Percentiles rank a stretch among this genome's conserved stretches.
Evolutionary conservation across 2,888 invertebrate species (phyloP).

Genomic region (Chrysodeixis includens): DNA sequence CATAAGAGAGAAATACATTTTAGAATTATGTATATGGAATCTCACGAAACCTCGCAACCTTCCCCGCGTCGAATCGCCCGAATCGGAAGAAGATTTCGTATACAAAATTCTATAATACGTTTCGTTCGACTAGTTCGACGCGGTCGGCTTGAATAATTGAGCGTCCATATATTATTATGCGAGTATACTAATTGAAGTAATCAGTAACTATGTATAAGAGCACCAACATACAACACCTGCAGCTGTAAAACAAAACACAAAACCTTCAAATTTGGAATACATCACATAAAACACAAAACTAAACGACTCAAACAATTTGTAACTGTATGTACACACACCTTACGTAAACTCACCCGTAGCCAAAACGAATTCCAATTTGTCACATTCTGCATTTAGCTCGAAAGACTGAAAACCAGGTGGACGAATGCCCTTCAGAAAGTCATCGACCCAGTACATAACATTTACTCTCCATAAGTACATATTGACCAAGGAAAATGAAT

Average conservation of each 20-base stretch:
- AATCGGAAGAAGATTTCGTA: too few relatives aligned
- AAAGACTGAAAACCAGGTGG: background rate
- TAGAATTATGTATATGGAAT: too few relatives aligned
- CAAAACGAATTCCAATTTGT: slow-evolving; percentile 2
- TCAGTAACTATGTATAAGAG: too few relatives aligned
- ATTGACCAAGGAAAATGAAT: slow-evolving; percentile 28
- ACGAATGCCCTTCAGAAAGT: slow-evolving; percentile 50
- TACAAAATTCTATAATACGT: too few relatives aligned
- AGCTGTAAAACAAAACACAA: background rate
- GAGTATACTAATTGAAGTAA: too few relatives aligned
- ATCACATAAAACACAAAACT: background rate
- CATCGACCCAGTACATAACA: slow-evolving; percentile 44
- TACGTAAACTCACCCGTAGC: slow-evolving; percentile 1
- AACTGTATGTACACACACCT: slow-evolving; percentile 2
- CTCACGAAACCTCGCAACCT: too few relatives aligned
- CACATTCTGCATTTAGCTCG: background rate
- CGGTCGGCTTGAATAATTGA: too few relatives aligned
- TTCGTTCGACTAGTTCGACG: too few relatives aligned
- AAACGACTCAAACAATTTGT: background rate
- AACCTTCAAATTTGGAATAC: background rate
- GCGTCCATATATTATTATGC: too few relatives aligned
- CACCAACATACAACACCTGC: background rate
- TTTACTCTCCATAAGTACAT: slow-evolving; percentile 19
- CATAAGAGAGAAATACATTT: too few relatives aligned
- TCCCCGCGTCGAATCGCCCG: too few relatives aligned